Evolutionary conservation across 2,113 vertebrate genomes (phyloP).

Genomic region (Centropus bengalensis): DNA sequence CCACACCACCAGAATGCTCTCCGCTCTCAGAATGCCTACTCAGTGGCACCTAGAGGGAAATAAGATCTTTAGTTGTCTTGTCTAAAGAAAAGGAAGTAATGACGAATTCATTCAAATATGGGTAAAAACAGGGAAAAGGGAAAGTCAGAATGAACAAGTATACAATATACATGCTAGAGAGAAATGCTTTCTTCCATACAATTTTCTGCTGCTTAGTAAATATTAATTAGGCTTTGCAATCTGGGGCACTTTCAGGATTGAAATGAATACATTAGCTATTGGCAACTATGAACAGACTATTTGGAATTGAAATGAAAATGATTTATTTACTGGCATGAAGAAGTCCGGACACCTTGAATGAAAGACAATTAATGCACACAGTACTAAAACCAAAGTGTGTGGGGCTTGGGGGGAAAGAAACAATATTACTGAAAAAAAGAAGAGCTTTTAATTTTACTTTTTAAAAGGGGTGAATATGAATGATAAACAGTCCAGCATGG

Average conservation of each 20-base stretch:
- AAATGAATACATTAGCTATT: neutral
- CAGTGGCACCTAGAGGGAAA: too few relatives aligned
- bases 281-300: neutral
- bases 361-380: neutral
- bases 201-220: conserved; percentile 21
- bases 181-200: neutral
- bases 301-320: neutral
- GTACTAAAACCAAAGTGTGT: neutral
- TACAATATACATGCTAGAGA: neutral
- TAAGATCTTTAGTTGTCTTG: neutral
- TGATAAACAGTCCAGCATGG: neutral
- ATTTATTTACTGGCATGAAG: neutral
- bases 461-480: neutral
- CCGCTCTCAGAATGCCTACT: neutral
- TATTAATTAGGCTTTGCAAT: conserved; percentile 31
- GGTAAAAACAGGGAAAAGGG: neutral
- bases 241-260: neutral
- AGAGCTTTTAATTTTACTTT: neutral
- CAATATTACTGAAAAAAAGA: neutral
- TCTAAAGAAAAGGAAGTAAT: neutral
- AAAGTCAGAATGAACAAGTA: neutral
- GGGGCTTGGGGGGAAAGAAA: neutral
- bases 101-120: neutral
- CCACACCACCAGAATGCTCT: neutral
- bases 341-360: neutral